These are phyloP conservation scores for Heliconius himera DNA, from an alignment of 1,140 invertebrate species.

Conservation along the genomic window DNA sequence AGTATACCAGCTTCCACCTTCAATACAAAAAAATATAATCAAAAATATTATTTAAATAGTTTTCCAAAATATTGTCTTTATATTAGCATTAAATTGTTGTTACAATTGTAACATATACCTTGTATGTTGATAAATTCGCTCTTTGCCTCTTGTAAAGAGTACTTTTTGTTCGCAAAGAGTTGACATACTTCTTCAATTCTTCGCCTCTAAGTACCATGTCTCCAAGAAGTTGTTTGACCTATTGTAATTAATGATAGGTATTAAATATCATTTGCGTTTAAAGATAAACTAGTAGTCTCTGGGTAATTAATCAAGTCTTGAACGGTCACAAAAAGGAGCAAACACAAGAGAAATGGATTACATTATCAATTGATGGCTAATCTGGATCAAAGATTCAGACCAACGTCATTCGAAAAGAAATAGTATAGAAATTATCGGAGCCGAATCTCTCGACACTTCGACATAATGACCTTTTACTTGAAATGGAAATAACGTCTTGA, in stretches of 20 bases:
- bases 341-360: conserved; percentile 29
- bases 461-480: conserved; percentile 64
- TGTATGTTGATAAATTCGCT: conserved; percentile 86
- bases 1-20: conserved; percentile 77
- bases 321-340: neutral
- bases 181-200: conserved; percentile 92
- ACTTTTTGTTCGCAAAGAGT: conserved; percentile 89
- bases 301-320: neutral
- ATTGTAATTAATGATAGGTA: neutral
- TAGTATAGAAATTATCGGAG: conserved; percentile 52
- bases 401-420: conserved; percentile 49
- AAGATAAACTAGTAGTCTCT: neutral
- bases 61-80: no score
- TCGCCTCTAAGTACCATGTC: conserved; percentile 88
- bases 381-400: conserved; percentile 46
- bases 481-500: conserved; percentile 62
- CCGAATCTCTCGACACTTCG: conserved; percentile 46
- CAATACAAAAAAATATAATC: conserved; percentile 23
- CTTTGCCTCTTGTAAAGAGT: conserved; percentile 90
- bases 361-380: conserved; percentile 30
- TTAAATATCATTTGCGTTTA: neutral
- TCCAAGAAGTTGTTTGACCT: conserved; percentile 76
- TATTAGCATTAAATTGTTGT: no score
- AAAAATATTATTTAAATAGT: neutral
- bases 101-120: conserved; percentile 80